Evolutionary conservation across 2,113 vertebrate genomes (phyloP), one percentile per base, ranked within the genome.

Genomic region (Corvus hawaiiensis): DNA sequence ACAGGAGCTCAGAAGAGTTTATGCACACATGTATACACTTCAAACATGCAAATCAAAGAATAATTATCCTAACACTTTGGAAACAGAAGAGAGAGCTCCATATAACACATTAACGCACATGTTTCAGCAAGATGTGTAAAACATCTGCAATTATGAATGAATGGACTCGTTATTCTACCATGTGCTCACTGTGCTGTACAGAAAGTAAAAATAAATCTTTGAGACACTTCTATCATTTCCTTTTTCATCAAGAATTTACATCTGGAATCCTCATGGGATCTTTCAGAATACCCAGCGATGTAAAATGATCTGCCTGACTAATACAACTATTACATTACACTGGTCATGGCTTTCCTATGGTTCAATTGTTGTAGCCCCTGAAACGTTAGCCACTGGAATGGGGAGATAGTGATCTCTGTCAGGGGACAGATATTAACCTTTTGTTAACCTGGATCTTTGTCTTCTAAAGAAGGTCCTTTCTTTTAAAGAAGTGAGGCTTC

Each of bases 121-220:
- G 76, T 90, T 96, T 95, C 85, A 86, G 69, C 83, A 96, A 96
- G 89, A 96, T 95, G 93, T 94, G 85, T 93, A 94, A 96, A 96
- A 93, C 94, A 96, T 96, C 93, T 97, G 96, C 93, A 94, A 39
- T 87, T 84, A 91, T 44, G 76, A 94, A 91, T 95, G 89, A 97
- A 97, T 89, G 80, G 83, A 87, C 66, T 87, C 3, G 3, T 93
- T 96, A 93, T 97, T 96, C 79, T 58, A 44, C 87, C 84, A 71
- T 94, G 82, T 87, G 89, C 93, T 93, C 78, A 41, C 78, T 93
- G 73, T 55, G 80, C 91, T 93, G 90, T 67, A 74, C 56, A 87
- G 85, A 89, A 93, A 96, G 83, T 92, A 92, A 95, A 97, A 97
- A 97, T 97, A 97, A 96, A 96, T 97, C 94, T 95, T 87, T 77